Percentiles rank a stretch among this genome's conserved stretches.
Evolutionary conservation across 1,140 invertebrate species (phyloP).

Genomic region (Cepaea nemoralis): DNA sequence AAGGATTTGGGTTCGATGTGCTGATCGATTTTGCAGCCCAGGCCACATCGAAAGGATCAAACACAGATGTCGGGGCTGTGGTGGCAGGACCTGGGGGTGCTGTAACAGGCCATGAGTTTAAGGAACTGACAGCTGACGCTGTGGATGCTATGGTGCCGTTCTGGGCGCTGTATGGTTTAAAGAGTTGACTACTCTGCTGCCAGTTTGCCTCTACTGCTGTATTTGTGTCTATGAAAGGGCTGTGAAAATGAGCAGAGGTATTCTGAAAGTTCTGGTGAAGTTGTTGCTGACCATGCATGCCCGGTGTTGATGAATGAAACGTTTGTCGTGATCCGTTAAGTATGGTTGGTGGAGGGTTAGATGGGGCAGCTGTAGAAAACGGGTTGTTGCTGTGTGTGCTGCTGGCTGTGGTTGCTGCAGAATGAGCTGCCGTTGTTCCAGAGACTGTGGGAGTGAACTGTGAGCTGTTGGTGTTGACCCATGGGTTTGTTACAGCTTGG

Average conservation of each 20-base stretch:
- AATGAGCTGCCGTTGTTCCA: constrained; percentile 67
- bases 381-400: constrained; percentile 58
- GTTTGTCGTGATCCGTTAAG: constrained; percentile 39
- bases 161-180: neutral
- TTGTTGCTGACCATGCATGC: constrained; percentile 40
- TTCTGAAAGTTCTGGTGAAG: neutral
- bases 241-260: neutral
- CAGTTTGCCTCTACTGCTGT: neutral
- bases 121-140: constrained; percentile 32
- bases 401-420: constrained; percentile 77
- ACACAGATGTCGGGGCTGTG: constrained; percentile 38
- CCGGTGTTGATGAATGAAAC: neutral
- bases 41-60: constrained; percentile 88
- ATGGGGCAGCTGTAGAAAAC: constrained; percentile 53
- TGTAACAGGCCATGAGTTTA: constrained; percentile 38
- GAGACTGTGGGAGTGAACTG: neutral
- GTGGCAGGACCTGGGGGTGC: constrained; percentile 58
- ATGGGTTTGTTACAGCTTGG: constrained; percentile 58
- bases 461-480: constrained; percentile 44
- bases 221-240: neutral
- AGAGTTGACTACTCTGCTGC: constrained; percentile 2
- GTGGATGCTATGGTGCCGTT: constrained; percentile 34
- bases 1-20: constrained; percentile 70
- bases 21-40: constrained; percentile 79
- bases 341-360: constrained; percentile 41